A percentile compares a stretch with the other conserved stretches of the same genome.
These are phyloP conservation scores for Oreochromis aureus DNA, from an alignment of 2,113 vertebrate genomes.

Conservation along the genomic window DNA sequence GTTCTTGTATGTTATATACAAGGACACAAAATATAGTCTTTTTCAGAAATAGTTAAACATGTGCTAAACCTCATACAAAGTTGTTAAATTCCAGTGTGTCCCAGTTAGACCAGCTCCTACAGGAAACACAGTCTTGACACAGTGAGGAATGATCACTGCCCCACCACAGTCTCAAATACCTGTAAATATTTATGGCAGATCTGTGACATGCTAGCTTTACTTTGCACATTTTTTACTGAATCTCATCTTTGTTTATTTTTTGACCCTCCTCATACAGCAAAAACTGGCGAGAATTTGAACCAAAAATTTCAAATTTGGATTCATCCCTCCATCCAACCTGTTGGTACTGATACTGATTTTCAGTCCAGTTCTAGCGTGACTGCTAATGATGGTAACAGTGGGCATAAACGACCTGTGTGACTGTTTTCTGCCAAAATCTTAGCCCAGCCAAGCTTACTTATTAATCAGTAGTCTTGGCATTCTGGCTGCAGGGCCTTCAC, in stretches of 20 bases:
- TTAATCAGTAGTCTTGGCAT: neutral
- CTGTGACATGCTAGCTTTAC: neutral
- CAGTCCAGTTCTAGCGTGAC: neutral
- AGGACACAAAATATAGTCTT: neutral
- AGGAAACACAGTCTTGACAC: neutral
- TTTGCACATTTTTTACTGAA: neutral
- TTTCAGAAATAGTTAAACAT: neutral
- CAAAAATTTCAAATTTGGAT: neutral
- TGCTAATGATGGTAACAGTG: neutral
- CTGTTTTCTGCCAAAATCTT: neutral
- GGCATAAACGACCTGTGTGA: neutral
- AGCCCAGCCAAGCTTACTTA: neutral
- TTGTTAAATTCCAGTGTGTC: neutral
- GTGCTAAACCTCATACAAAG: neutral
- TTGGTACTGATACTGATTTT: neutral
- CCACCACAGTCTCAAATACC: neutral
- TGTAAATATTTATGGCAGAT: neutral
- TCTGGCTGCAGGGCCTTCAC: neutral
- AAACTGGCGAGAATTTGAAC: neutral
- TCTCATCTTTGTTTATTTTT: neutral
- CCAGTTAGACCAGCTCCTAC: neutral
- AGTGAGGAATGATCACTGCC: neutral
- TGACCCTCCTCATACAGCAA: neutral
- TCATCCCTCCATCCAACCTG: neutral
- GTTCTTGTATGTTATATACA: neutral